Percentiles rank a stretch among this genome's conserved stretches.
Evolutionary conservation across 2,113 vertebrate genomes (phyloP).

Genomic region (Chascanopsetta lugubris): DNA sequence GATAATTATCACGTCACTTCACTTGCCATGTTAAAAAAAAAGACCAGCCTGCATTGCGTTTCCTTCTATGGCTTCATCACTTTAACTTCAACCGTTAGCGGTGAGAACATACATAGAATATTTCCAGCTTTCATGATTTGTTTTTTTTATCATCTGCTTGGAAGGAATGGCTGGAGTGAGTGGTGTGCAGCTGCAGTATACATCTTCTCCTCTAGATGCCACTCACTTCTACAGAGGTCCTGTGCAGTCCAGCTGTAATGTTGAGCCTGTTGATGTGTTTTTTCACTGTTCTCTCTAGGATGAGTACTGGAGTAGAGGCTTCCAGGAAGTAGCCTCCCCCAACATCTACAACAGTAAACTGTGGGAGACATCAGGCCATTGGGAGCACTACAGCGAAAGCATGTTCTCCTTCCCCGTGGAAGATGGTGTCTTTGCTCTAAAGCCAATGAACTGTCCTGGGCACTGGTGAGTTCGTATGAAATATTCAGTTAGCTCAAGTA

Average conservation of each 20-base stretch:
- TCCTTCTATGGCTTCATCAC: background rate
- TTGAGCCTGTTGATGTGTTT: slow-evolving; percentile 19
- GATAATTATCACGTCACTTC: slow-evolving; percentile 56
- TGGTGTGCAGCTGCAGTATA: no score
- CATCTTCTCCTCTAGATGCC: no score
- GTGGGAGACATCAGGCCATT: slow-evolving; percentile 94
- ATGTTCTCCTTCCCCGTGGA: slow-evolving; percentile 95
- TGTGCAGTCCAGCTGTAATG: background rate
- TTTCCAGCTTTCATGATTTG: no score
- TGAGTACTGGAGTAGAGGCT: slow-evolving; percentile 87
- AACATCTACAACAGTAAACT: slow-evolving; percentile 93
- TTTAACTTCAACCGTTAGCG: background rate
- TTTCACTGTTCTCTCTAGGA: slow-evolving; percentile 75
- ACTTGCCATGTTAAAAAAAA: background rate
- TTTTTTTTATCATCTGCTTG: no score
- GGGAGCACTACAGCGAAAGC: slow-evolving; percentile 93
- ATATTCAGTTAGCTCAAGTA: background rate
- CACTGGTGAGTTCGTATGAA: slow-evolving; percentile 85
- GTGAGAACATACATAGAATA: background rate
- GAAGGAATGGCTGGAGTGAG: slow-evolving; percentile 3
- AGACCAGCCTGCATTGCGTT: slow-evolving; percentile 14
- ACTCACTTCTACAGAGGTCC: slow-evolving; percentile 4
- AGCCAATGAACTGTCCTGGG: slow-evolving; percentile 97
- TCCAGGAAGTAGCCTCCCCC: slow-evolving; percentile 92
- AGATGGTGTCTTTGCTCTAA: slow-evolving; percentile 91